A percentile compares a stretch with the other conserved stretches of the same genome.
Evolutionary conservation across 1,140 invertebrate genomes (phyloP).

Genomic region (Drosophila kohkoa): DNA sequence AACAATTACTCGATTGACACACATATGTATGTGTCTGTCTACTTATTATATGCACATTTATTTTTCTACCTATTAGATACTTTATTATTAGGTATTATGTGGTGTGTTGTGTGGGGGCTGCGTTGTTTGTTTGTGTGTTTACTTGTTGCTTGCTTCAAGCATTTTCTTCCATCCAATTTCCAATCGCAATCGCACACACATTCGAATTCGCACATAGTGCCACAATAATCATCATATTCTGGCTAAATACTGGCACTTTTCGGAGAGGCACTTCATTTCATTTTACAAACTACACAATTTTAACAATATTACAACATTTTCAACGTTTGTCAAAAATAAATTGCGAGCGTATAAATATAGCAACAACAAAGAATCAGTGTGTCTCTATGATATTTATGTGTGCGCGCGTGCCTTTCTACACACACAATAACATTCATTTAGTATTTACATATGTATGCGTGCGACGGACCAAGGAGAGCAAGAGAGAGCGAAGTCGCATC

Average conservation of each 20-base stretch:
- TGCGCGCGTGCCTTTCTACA: neutral
- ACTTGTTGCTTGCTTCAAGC: conserved; percentile 44
- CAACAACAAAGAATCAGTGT: conserved; percentile 58
- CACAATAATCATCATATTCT: conserved; percentile 35
- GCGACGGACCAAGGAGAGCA: conserved; percentile 28
- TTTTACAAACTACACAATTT: conserved; percentile 34
- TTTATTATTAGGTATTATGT: conserved; percentile 60
- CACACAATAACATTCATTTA: conserved; percentile 3
- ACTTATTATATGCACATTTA: conserved; percentile 33
- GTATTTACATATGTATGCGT: neutral
- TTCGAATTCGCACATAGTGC: conserved; percentile 57
- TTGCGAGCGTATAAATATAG: conserved; percentile 58
- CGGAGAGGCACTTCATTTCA: conserved; percentile 29
- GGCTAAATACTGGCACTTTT: conserved; percentile 40
- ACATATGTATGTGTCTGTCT: conserved; percentile 23
- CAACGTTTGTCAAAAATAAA: conserved; percentile 48
- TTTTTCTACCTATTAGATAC: conserved; percentile 8
- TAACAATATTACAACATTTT: conserved; percentile 51
- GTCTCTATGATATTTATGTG: conserved; percentile 12
- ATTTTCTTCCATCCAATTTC: conserved; percentile 30
- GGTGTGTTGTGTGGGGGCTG: conserved; percentile 36
- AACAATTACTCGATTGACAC: conserved; percentile 15
- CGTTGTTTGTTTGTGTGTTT: conserved; percentile 30
- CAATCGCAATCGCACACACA: neutral
- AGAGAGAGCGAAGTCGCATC: conserved; percentile 26